Evolutionary conservation across 2,797 vertebrate genomes (phyloP), one percentile per base, ranked within the genome.

Genomic region (Scarus forsteni): DNA sequence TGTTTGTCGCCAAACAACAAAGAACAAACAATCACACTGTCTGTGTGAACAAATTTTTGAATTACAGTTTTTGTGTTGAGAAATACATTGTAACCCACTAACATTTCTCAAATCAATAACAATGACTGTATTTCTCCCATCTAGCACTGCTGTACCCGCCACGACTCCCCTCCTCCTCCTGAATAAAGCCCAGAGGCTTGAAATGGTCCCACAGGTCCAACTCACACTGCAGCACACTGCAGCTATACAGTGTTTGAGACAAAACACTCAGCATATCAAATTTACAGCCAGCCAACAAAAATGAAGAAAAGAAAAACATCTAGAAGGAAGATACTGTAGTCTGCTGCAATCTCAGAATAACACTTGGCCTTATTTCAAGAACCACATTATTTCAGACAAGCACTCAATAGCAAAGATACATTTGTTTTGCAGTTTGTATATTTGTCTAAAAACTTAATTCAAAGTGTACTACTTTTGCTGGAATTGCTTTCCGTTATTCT

Each of bases 191-290:
- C 60, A 8, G 61, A 84, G 83, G 79, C 75, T 59, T 72, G 60
- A 46, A 44, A 58, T 39, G 69, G 79, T 87, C 85, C 85, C 82
- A 75, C 62, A 80, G 84, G 80, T 83, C 84, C 83, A 69, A 66
- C 69, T 84, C 76, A 76, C 75, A 84, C 89, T 90, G 89, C 86
- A 86, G 88, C 81, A 87, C 80, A 81, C 86, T 89, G 90, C 85
- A 83, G 79, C 68, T 65, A 38, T 43, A 78, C 45, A 51, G 71
- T 38, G 69, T 65, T 56, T 36, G 60, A 75, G 64, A 79, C 56
- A 44, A 73, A 86, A 81, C 82, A 85, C 73, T 87, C 77, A 70
- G 74, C 79, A 79, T 35, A 83, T 81, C 55, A 77, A 57, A 79
- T 43, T 56, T 11, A 79, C 7, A 10, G 60, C 64, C 34, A 66